Evolutionary conservation across 1,140 invertebrate species (phyloP).

Genomic region (Doryteuthis pealeii): DNA sequence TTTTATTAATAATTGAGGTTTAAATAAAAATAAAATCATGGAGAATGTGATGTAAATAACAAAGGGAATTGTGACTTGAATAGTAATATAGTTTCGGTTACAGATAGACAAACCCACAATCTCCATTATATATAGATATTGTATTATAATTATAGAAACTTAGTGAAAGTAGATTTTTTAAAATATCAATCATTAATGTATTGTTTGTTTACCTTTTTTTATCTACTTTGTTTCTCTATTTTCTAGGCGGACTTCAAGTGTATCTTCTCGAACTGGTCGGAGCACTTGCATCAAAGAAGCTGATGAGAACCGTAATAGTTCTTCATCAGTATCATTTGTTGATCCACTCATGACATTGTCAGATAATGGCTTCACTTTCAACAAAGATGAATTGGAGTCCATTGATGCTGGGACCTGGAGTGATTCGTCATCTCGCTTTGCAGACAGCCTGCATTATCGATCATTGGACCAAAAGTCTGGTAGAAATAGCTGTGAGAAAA

Average conservation of each 20-base stretch:
- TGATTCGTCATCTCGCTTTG: slow-evolving; percentile 4
- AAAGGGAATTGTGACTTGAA: too few relatives aligned
- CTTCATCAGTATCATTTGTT: slow-evolving; percentile 1
- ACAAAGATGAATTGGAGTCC: slow-evolving; percentile 6
- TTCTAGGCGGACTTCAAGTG: neutral
- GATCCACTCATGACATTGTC: neutral
- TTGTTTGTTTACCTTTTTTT: too few relatives aligned
- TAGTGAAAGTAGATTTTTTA: too few relatives aligned
- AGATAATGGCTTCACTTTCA: slow-evolving; percentile 3
- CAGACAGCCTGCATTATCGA: slow-evolving; percentile 8
- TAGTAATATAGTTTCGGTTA: too few relatives aligned
- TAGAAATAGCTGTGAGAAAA: slow-evolving; percentile 19
- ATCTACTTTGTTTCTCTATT: too few relatives aligned
- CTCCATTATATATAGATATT: too few relatives aligned
- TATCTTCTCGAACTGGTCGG: neutral
- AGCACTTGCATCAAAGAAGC: slow-evolving; percentile 2
- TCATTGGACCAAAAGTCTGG: slow-evolving; percentile 2
- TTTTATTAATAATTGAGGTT: too few relatives aligned
- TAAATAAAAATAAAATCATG: too few relatives aligned
- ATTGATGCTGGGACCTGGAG: slow-evolving; percentile 7
- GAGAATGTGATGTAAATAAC: too few relatives aligned
- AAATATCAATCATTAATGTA: too few relatives aligned
- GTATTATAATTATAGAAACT: too few relatives aligned
- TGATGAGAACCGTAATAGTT: neutral
- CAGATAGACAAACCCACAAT: too few relatives aligned